A percentile compares a stretch with the other conserved stretches of the same genome.
Conservation (phyloP, 2,113 vertebrate species). For the Pomatorhinus ruficollis region DNA sequence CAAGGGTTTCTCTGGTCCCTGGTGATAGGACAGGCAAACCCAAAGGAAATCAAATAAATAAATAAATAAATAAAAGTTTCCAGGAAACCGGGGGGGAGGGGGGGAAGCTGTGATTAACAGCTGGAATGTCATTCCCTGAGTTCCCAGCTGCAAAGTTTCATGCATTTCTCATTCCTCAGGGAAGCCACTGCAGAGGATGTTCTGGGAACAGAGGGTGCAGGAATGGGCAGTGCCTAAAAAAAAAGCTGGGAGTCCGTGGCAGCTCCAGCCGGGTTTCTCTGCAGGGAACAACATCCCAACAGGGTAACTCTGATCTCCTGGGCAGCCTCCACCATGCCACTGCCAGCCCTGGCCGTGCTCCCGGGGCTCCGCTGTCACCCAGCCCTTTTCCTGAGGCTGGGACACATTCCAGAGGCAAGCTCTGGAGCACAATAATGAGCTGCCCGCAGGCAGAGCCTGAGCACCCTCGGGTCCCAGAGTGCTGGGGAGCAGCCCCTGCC, state of each 20-base stretch:
- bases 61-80: no score
- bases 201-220: background rate
- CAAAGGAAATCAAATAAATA: background rate
- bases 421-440: no score
- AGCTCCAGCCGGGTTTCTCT: background rate
- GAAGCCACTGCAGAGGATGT: background rate
- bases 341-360: background rate
- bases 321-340: background rate
- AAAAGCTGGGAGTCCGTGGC: background rate
- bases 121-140: fast-evolving
- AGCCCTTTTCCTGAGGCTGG: background rate
- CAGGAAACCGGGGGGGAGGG: background rate
- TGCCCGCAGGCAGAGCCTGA: background rate
- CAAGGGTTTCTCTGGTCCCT: background rate
- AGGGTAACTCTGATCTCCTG: fast-evolving
- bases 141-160: background rate
- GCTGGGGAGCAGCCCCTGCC: fast-evolving
- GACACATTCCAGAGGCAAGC: background rate
- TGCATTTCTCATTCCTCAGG: background rate
- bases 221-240: background rate
- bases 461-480: background rate
- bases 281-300: background rate
- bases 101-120: background rate
- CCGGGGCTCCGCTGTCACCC: background rate
- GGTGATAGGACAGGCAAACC: background rate